A percentile compares a stretch with the other conserved stretches of the same genome.
Evolutionary conservation across 2,797 vertebrate species (phyloP).

Genomic region (Clarias fuscus): DNA sequence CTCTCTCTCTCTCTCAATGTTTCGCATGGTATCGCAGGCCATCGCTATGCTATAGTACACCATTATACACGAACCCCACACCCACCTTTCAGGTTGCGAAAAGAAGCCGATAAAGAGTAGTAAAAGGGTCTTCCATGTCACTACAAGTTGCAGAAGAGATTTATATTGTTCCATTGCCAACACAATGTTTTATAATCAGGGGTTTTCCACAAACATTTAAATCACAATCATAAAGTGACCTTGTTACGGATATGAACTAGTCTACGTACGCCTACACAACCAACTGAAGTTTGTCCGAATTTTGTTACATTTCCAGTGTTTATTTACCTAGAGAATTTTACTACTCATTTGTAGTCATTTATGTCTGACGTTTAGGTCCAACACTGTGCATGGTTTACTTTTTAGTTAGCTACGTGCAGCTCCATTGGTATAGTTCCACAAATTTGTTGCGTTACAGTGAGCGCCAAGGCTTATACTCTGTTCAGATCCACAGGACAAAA

Average conservation of each 20-base stretch:
- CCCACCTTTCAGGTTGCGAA: slow-evolving; percentile 69
- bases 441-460: background rate
- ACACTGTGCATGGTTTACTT: background rate
- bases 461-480: background rate
- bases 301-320: background rate
- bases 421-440: background rate
- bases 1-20: slow-evolving; percentile 31
- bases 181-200: slow-evolving; percentile 52
- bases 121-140: slow-evolving; percentile 73
- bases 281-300: background rate
- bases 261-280: background rate
- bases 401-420: background rate
- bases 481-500: background rate
- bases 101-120: slow-evolving; percentile 73
- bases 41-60: slow-evolving; percentile 2
- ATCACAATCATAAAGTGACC: background rate
- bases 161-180: slow-evolving; percentile 67
- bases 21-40: slow-evolving; percentile 14
- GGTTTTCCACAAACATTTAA: background rate
- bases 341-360: background rate
- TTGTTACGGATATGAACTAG: background rate
- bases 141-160: slow-evolving; percentile 60
- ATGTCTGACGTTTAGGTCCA: background rate
- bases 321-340: background rate
- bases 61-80: slow-evolving; percentile 58